Conservation (phyloP, 2,797 vertebrate species). For the Lagorchestes hirsutus region DNA sequence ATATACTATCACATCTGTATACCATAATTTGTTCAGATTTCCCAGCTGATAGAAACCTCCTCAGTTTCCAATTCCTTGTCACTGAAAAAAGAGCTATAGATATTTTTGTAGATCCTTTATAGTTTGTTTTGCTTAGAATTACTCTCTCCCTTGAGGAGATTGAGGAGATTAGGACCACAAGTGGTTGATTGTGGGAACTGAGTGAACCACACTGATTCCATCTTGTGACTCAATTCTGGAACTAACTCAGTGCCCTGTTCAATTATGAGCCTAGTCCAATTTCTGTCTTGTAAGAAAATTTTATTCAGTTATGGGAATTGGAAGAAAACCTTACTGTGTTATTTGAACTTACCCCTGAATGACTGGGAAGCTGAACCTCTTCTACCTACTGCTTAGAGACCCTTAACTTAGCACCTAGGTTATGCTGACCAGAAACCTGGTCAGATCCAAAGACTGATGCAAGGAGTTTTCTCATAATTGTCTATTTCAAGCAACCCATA, state of each 20-base stretch:
- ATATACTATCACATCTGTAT: not conserved
- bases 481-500: not conserved
- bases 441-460: not conserved
- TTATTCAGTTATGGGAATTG: not conserved
- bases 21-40: not conserved
- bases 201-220: not conserved
- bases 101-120: not conserved
- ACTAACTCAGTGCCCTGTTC: not conserved
- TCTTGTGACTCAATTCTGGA: not conserved
- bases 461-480: not conserved
- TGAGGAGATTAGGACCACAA: not conserved
- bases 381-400: not conserved
- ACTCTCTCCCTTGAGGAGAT: not conserved
- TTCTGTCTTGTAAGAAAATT: not conserved
- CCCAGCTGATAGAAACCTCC: not conserved
- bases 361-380: not conserved
- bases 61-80: not conserved
- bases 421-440: not conserved
- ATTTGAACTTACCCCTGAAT: not conserved
- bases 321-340: not conserved
- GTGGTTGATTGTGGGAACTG: not conserved
- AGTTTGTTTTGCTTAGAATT: slow-evolving; percentile 1
- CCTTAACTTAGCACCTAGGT: not conserved
- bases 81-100: not conserved
- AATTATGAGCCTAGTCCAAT: not conserved